These are phyloP conservation scores for Sebastiscus tertius DNA, from an alignment of 2,797 vertebrate species.

Conservation along the genomic window DNA sequence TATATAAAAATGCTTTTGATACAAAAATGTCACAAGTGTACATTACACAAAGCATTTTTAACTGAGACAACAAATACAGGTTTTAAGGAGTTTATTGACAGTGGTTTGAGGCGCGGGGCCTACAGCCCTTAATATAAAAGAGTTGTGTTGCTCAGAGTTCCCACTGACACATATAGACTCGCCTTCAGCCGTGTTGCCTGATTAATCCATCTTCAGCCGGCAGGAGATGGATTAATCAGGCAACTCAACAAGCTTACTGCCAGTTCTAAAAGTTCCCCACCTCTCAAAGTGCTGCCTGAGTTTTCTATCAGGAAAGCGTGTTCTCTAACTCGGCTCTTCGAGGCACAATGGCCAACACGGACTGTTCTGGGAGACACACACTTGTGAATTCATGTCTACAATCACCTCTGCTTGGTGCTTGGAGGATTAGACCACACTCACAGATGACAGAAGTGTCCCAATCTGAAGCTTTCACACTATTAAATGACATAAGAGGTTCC, in stretches of 20 bases:
- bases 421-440: neutral
- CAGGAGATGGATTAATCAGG: neutral
- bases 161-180: neutral
- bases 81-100: slow-evolving; percentile 62
- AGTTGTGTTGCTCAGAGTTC: slow-evolving; percentile 24
- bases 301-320: neutral
- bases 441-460: neutral
- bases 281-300: slow-evolving; percentile 4
- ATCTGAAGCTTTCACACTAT: neutral
- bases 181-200: neutral
- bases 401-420: neutral
- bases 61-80: slow-evolving; percentile 60
- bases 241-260: neutral
- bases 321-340: neutral
- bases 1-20: slow-evolving; percentile 87
- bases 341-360: too few relatives aligned
- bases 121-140: slow-evolving; percentile 7
- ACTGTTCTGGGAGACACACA: neutral
- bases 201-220: neutral
- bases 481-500: neutral
- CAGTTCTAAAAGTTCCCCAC: neutral
- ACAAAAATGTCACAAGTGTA: slow-evolving; percentile 82
- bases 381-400: neutral
- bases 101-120: slow-evolving; percentile 53
- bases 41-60: slow-evolving; percentile 80